Conservation (phyloP, 1,140 invertebrate genomes). For the Hetaerina americana region DNA sequence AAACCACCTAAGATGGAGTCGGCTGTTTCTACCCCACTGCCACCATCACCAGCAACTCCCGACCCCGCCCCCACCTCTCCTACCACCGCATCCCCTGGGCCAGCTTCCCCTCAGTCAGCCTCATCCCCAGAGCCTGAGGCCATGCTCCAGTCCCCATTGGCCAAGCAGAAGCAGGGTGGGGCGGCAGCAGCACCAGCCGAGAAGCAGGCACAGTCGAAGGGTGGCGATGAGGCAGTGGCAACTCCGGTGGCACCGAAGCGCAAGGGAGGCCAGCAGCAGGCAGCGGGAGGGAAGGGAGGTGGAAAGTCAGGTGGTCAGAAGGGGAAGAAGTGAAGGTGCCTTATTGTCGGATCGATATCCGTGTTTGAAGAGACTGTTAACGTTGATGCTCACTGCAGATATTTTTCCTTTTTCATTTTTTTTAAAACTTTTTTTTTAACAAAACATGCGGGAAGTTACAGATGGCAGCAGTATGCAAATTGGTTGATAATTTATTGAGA, state of each 20-base stretch:
- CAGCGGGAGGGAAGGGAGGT: background rate
- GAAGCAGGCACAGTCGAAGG: background rate
- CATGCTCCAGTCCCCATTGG: background rate
- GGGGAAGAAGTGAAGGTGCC: background rate
- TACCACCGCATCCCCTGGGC: background rate
- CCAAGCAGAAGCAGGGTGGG: slow-evolving; percentile 8
- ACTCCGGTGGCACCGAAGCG: background rate
- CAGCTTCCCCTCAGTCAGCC: background rate
- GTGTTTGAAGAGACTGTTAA: background rate
- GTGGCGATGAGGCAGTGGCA: too few relatives aligned
- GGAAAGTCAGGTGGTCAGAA: background rate
- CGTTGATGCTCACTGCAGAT: too few relatives aligned
- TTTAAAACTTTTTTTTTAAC: too few relatives aligned
- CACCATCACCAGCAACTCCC: slow-evolving; percentile 1
- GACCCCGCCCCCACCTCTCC: background rate
- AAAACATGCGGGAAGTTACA: too few relatives aligned
- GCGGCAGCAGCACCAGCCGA: slow-evolving; percentile 9
- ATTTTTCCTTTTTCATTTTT: too few relatives aligned
- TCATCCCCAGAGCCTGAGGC: background rate
- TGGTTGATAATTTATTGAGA: too few relatives aligned
- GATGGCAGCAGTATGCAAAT: too few relatives aligned
- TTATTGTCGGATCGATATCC: background rate
- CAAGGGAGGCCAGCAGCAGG: background rate
- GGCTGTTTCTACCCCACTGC: background rate
- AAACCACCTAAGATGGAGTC: background rate